These are phyloP conservation scores for Siniperca undulata DNA, from an alignment of 2,797 vertebrate genomes.

Conservation along the genomic window DNA sequence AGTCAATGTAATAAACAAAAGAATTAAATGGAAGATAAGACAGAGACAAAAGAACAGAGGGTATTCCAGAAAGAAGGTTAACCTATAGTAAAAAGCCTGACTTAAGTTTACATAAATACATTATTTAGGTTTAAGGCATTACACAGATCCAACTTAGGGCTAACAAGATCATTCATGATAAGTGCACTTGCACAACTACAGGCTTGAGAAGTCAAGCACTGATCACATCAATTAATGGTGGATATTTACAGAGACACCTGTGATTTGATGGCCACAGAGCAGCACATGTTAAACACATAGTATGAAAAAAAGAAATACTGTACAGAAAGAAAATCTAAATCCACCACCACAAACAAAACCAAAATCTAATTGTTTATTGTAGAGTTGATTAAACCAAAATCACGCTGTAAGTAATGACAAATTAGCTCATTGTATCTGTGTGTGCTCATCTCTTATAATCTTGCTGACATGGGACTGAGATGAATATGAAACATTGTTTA, in stretches of 20 bases:
- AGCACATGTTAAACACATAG: neutral
- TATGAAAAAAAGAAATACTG: neutral
- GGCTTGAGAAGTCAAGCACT: neutral
- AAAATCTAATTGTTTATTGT: too few relatives aligned
- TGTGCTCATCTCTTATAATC: too few relatives aligned
- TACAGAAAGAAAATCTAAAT: neutral
- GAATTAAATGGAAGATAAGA: neutral
- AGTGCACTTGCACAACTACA: neutral
- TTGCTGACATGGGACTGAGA: neutral
- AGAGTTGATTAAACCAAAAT: too few relatives aligned
- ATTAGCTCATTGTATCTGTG: too few relatives aligned
- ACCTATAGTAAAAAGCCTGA: neutral
- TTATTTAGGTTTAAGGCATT: neutral
- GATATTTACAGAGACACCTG: too few relatives aligned
- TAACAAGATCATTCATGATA: neutral
- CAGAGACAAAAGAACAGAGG: neutral
- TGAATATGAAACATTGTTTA: neutral
- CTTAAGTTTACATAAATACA: neutral
- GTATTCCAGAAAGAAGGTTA: neutral
- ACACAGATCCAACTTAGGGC: neutral
- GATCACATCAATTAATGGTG: neutral
- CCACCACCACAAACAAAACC: neutral
- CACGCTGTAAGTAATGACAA: too few relatives aligned
- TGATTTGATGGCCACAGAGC: neutral
- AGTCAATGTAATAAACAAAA: neutral